Evolutionary conservation across 1,140 invertebrate species (phyloP).

Genomic region (Ostrea denselamellosa): DNA sequence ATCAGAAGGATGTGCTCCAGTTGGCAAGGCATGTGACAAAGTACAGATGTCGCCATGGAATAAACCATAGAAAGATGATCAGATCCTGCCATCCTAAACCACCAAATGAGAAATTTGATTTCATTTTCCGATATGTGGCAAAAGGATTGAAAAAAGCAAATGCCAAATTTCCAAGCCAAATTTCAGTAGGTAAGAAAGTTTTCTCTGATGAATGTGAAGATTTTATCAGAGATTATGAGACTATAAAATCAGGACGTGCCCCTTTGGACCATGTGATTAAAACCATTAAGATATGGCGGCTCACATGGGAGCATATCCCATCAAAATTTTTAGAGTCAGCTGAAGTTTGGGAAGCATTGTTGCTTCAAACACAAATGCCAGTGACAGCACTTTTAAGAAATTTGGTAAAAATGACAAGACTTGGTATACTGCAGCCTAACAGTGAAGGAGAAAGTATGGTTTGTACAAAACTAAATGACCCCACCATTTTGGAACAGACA

Average conservation of each 20-base stretch:
- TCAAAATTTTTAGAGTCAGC: not conserved
- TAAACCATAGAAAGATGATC: not conserved
- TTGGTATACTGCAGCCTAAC: not conserved
- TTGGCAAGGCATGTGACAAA: conserved; percentile 1
- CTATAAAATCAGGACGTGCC: not conserved
- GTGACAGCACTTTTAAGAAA: not conserved
- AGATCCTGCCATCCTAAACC: not conserved
- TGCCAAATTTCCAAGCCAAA: not conserved
- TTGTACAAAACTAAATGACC: not conserved
- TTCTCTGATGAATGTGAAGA: not conserved
- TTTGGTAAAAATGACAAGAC: not conserved
- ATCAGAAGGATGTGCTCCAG: not conserved
- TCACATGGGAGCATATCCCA: not conserved
- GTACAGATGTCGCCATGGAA: not conserved
- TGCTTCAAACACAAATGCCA: not conserved
- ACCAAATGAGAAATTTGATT: not conserved
- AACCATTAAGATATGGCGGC: not conserved
- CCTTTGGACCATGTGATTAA: not conserved
- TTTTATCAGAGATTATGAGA: not conserved
- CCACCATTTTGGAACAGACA: not conserved
- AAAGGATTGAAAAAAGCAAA: not conserved
- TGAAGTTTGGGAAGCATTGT: not conserved
- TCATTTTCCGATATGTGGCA: not conserved
- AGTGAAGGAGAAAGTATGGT: not conserved
- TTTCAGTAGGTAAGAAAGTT: not conserved